phyloP scores from a whole-genome alignment of 1,140 invertebrate genomes.

The Pectinophora gossypiella region DNA sequence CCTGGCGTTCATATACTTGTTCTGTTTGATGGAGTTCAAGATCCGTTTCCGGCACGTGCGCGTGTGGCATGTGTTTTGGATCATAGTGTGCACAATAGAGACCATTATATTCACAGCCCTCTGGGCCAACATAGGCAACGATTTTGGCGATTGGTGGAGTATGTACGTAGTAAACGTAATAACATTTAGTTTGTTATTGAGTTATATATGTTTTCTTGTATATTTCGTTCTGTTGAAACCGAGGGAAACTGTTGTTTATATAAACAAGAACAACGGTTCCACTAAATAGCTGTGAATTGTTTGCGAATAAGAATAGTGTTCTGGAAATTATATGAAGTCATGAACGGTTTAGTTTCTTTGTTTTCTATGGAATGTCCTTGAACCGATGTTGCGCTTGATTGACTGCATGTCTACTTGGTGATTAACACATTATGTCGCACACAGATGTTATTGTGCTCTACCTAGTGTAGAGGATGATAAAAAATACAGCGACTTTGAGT shows the following conservation, averaged over 20 bases:
- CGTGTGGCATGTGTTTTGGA: constrained; percentile 80
- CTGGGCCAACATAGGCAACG: constrained; percentile 79
- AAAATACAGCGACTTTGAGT: too few species aligned
- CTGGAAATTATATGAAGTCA: neutral
- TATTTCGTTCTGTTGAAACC: constrained; percentile 77
- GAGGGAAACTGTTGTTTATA: constrained; percentile 68
- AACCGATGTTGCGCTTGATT: too few species aligned
- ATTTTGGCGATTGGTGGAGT: constrained; percentile 78
- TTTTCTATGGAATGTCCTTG: too few species aligned
- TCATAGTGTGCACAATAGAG: constrained; percentile 79
- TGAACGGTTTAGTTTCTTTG: neutral
- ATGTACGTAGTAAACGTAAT: constrained; percentile 75
- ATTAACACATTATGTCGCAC: too few species aligned
- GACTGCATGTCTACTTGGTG: too few species aligned
- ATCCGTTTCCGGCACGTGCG: constrained; percentile 83
- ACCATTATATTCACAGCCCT: constrained; percentile 79
- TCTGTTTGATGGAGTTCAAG: constrained; percentile 85
- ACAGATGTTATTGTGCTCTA: too few species aligned
- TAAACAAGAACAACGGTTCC: constrained; percentile 26
- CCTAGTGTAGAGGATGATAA: too few species aligned
- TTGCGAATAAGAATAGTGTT: neutral
- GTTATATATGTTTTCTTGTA: constrained; percentile 71
- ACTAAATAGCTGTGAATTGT: neutral
- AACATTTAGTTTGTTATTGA: constrained; percentile 62
- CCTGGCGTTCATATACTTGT: constrained; percentile 82